phyloP scores from a whole-genome alignment of 2,113 vertebrate species.

The Eulemur macaco region DNA sequence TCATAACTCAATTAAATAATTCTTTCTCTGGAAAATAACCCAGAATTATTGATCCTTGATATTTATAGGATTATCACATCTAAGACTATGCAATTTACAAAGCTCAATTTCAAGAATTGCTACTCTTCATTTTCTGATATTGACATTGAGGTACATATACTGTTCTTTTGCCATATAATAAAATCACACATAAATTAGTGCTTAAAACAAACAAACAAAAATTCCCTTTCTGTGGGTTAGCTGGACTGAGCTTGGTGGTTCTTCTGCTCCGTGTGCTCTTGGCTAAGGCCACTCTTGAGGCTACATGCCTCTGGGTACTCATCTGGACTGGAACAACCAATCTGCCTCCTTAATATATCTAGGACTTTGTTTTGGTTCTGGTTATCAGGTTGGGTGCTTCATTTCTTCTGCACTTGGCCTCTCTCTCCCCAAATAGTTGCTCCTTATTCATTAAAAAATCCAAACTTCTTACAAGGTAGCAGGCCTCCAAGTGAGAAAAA shows the following conservation, averaged over 20 bases:
- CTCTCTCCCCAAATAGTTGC: neutral
- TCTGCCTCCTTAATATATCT: neutral
- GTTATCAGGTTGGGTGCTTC: neutral
- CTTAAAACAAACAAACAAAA: neutral
- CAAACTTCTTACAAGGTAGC: neutral
- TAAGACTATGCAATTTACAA: neutral
- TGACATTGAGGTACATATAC: neutral
- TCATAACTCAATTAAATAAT: neutral
- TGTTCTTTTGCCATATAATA: neutral
- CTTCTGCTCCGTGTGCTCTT: neutral
- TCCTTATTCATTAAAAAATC: neutral
- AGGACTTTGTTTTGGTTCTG: neutral
- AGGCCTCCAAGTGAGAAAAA: neutral
- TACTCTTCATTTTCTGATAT: neutral
- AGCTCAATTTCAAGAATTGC: constrained; percentile 15
- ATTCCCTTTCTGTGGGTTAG: neutral
- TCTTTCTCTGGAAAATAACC: neutral
- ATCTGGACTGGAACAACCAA: neutral
- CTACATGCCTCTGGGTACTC: neutral
- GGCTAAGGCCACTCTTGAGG: neutral
- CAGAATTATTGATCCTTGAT: neutral
- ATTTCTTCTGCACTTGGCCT: neutral
- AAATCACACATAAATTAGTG: neutral
- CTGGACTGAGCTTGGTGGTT: neutral
- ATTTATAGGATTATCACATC: neutral